A percentile compares a stretch with the other conserved stretches of the same genome.
phyloP scores from a whole-genome alignment of 2,797 vertebrate genomes.

The Antrozous pallidus region DNA sequence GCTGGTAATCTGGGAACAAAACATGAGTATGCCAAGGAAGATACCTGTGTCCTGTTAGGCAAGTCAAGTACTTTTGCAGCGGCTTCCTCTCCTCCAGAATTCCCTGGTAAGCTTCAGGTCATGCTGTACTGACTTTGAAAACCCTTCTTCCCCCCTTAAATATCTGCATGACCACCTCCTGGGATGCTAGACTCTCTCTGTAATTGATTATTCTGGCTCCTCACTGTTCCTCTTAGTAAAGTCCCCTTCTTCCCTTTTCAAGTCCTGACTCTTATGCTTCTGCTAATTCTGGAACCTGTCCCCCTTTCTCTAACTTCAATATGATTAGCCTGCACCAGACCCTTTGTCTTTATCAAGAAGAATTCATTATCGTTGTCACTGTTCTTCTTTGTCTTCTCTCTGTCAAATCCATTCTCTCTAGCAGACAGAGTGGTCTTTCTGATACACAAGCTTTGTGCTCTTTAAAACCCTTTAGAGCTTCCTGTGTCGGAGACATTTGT shows the following conservation, averaged over 20 bases:
- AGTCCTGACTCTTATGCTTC: background rate
- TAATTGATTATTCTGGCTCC: background rate
- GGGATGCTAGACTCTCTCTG: background rate
- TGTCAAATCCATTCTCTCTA: background rate
- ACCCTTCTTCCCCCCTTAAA: background rate
- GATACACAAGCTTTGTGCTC: background rate
- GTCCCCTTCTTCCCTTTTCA: background rate
- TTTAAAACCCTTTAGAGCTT: background rate
- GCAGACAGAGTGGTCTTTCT: background rate
- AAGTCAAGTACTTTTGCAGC: background rate
- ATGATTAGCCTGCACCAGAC: background rate
- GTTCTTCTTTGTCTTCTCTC: background rate
- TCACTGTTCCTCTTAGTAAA: background rate
- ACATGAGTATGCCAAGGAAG: background rate
- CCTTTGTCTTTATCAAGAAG: background rate
- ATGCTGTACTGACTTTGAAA: background rate
- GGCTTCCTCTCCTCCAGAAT: rapidly evolving
- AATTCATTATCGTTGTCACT: background rate
- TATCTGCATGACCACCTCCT: background rate
- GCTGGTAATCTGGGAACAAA: background rate
- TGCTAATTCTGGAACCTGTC: background rate
- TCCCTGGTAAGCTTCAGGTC: background rate
- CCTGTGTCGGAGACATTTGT: background rate
- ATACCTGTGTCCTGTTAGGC: background rate
- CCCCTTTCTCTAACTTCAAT: background rate